Conservation (phyloP, 2,113 vertebrate species). For the Protomyctophum bolini region DNA sequence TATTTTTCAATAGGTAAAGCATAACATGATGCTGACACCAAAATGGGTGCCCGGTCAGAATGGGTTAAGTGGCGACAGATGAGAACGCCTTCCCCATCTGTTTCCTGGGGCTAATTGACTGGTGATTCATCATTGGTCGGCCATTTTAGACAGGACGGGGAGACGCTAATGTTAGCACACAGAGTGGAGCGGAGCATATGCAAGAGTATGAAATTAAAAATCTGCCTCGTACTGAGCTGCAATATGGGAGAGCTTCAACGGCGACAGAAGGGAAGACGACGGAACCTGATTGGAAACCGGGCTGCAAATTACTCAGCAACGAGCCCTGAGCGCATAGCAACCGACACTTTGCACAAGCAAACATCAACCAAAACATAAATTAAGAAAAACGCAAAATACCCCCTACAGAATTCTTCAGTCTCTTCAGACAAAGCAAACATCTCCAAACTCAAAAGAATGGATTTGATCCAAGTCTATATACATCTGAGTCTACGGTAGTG, state of each 20-base stretch:
- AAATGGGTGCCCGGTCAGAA: too few species aligned
- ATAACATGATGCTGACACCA: too few species aligned
- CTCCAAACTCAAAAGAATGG: background rate
- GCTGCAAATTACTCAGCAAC: slow-evolving; percentile 36
- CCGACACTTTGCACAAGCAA: background rate
- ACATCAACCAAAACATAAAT: too few species aligned
- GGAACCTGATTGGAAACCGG: slow-evolving; percentile 43
- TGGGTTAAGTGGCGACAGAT: background rate
- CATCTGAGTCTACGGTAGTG: background rate
- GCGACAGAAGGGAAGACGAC: slow-evolving; percentile 61
- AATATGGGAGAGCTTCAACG: slow-evolving; percentile 53
- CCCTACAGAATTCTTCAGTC: background rate
- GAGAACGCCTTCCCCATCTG: slow-evolving; percentile 42
- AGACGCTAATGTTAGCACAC: slow-evolving; percentile 24
- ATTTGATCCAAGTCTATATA: background rate
- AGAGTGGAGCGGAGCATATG: slow-evolving; percentile 10
- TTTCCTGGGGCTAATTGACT: slow-evolving; percentile 48
- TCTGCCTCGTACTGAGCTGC: slow-evolving; percentile 43
- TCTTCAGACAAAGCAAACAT: slow-evolving; percentile 5
- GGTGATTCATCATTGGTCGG: slow-evolving; percentile 41
- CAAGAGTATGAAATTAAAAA: slow-evolving; percentile 47
- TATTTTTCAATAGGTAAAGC: too few species aligned
- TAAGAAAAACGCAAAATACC: background rate
- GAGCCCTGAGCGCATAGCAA: slow-evolving; percentile 4
- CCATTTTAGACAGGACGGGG: slow-evolving; percentile 37